Base-by-base conservation (phyloP, 2,797 vertebrate species). In the Cetoscarus ocellatus region DNA sequence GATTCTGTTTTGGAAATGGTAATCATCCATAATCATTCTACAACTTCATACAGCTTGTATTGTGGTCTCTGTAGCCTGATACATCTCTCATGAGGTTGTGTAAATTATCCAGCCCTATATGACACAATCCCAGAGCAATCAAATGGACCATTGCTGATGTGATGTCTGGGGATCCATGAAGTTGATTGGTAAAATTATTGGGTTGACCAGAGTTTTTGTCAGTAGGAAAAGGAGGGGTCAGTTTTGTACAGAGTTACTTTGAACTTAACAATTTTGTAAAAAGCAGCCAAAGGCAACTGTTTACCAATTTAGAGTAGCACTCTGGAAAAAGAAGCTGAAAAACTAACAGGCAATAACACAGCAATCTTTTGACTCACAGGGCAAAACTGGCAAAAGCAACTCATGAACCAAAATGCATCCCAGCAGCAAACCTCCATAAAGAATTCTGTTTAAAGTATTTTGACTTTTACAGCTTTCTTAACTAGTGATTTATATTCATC, bases 131-230 rank as follows among this genome's bases (percentile, higher is more conserved):
- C 61, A 71, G 43, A n/a, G 38, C 17, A 49, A 58, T 45, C 10
- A 42, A 42, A 68, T 64, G 19, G 19, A 40, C 64, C 27, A 36
- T 5, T 17, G 10, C 15, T 73, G 64, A 77, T 19, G 52, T 79
- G 27, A 73, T 61, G 73, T 73, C 74, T 65, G 14, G 14, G 4
- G 1, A 6, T 39, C 1, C 7, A 10, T 39, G 3, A 3, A 3
- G 38, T 10, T 39, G 9, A 7, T 39, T 39, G 38, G 36, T 8
- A 38, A 38, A 38, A 38, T 38, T 5, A 38, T 8, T 38, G 5
- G 8, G 36, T 5, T 5, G 8, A 38, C 36, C 5, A 38, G 5
- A 8, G 36, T 38, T 38, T 38, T 38, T 38, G 36, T 8, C 8
- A 38, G n/a, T n/a, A n/a, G n/a, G n/a, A n/a, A n/a, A n/a, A n/a